Evolutionary conservation across 2,797 vertebrate genomes (phyloP).

Genomic region (Parauchenoglanis punctatus): DNA sequence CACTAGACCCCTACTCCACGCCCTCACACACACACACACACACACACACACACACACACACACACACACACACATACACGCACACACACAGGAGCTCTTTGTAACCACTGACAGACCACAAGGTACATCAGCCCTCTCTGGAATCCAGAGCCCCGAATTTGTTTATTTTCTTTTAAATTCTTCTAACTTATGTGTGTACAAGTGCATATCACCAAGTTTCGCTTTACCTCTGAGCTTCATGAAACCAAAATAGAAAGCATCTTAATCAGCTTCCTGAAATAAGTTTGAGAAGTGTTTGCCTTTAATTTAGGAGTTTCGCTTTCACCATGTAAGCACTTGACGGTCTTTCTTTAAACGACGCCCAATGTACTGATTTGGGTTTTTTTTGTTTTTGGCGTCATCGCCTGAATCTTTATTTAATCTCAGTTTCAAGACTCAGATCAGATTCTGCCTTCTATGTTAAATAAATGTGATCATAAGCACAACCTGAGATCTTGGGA

Average conservation of each 20-base stretch:
- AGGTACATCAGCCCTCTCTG: constrained; percentile 56
- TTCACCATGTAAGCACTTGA: constrained; percentile 24
- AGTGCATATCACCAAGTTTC: constrained; percentile 11
- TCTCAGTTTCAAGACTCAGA: not conserved
- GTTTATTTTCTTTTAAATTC: constrained; percentile 64
- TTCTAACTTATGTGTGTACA: constrained; percentile 52
- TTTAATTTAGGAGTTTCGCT: constrained; percentile 49
- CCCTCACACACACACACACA: constrained; percentile 12
- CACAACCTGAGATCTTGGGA: not conserved
- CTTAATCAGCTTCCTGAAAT: constrained; percentile 51
- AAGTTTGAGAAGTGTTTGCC: constrained; percentile 43
- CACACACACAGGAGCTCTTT: constrained; percentile 63
- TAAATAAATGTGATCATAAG: not conserved
- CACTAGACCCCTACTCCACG: constrained; percentile 57
- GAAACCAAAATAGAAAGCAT: constrained; percentile 55
- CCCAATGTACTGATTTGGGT: not conserved
- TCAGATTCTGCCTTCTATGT: constrained; percentile 6
- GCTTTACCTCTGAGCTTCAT: constrained; percentile 36
- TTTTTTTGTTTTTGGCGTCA: not conserved
- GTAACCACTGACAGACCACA: constrained; percentile 58
- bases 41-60: not conserved
- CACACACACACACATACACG: constrained; percentile 33
- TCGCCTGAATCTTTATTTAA: constrained; percentile 14
- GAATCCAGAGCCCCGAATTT: constrained; percentile 58
- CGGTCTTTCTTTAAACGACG: constrained; percentile 18